These are phyloP conservation scores for Metellina segmentata DNA, from an alignment of 2,888 invertebrate genomes.

Conservation along the genomic window DNA sequence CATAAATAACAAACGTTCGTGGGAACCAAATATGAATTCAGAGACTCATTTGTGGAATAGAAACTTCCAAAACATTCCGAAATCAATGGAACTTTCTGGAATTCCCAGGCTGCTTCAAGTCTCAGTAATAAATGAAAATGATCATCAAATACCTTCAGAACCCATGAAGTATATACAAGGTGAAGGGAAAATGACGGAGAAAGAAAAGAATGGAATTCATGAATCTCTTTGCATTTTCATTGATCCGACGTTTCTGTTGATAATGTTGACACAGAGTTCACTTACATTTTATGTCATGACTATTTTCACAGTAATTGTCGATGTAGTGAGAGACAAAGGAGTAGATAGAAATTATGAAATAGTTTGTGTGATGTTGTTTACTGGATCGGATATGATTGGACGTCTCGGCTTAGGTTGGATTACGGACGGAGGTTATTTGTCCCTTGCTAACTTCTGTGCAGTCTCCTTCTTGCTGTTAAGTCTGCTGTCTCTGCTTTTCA, in stretches of 20 bases:
- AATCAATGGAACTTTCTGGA: neutral
- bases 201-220: neutral
- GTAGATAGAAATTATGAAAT: slow-evolving; percentile 12
- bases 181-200: neutral
- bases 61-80: neutral
- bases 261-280: slow-evolving; percentile 31
- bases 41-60: neutral
- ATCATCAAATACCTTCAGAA: neutral
- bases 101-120: neutral
- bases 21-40: neutral
- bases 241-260: slow-evolving; percentile 30
- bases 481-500: neutral
- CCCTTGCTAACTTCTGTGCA: neutral
- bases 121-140: neutral
- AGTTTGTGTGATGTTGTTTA: slow-evolving; percentile 32
- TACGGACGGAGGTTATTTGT: slow-evolving; percentile 13
- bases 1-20: neutral
- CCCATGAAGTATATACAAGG: neutral
- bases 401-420: slow-evolving; percentile 43
- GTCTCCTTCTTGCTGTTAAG: neutral
- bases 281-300: slow-evolving; percentile 9
- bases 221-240: slow-evolving; percentile 17
- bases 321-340: slow-evolving; percentile 33
- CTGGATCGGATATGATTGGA: slow-evolving; percentile 41
- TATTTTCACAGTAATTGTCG: slow-evolving; percentile 35